Percentiles rank a stretch among this genome's conserved stretches.
These are phyloP conservation scores for Chelon labrosus DNA, from an alignment of 2,797 vertebrate species.

Conservation along the genomic window DNA sequence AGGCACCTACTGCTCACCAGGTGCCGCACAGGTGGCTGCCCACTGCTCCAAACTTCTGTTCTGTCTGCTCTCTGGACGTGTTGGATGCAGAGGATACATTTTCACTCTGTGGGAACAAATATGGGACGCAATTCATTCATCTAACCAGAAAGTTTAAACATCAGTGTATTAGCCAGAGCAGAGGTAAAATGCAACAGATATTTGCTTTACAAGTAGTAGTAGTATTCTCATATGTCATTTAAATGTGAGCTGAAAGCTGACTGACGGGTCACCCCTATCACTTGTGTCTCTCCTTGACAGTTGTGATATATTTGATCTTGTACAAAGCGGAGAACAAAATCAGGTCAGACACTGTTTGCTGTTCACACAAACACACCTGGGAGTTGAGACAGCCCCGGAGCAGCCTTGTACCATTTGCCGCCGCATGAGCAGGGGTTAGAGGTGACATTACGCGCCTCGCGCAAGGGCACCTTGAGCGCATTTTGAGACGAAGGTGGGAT, in stretches of 20 bases:
- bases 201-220: background rate
- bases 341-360: constrained; percentile 39
- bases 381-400: constrained; percentile 33
- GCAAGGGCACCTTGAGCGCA: constrained; percentile 60
- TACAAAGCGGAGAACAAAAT: constrained; percentile 16
- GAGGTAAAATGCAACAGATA: background rate
- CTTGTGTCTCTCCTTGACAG: constrained; percentile 12
- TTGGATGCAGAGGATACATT: no score
- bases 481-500: constrained; percentile 21
- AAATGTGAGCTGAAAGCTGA: constrained; percentile 6
- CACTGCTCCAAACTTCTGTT: no score
- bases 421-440: constrained; percentile 56
- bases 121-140: no score
- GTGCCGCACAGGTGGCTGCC: no score
- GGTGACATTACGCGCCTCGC: constrained; percentile 44
- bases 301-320: constrained; percentile 16
- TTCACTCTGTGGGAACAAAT: no score
- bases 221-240: constrained; percentile 6
- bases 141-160: background rate
- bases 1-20: no score
- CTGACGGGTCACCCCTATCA: constrained; percentile 5
- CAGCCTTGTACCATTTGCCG: constrained; percentile 47
- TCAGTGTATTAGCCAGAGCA: background rate
- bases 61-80: no score
- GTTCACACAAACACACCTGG: constrained; percentile 44